These are phyloP conservation scores for Planococcus citri DNA, from an alignment of 1,140 invertebrate genomes.

Conservation along the genomic window DNA sequence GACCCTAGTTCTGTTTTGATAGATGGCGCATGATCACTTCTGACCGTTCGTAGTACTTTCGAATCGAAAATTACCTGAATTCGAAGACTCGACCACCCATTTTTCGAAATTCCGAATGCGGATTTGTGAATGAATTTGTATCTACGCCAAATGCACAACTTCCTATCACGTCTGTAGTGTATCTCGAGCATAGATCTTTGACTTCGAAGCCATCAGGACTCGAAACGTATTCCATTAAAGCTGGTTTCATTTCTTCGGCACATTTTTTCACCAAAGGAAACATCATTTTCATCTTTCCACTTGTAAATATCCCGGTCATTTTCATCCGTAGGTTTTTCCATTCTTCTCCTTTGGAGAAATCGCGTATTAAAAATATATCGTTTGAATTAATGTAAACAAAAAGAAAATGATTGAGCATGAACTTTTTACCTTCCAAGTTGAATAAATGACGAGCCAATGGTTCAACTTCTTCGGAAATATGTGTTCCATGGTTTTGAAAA, in stretches of 20 bases:
- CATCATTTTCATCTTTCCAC: conserved; percentile 24
- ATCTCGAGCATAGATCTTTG: conserved; percentile 37
- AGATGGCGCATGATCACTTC: too few species aligned
- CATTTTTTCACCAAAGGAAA: background rate
- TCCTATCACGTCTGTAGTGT: conserved; percentile 42
- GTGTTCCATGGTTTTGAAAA: conserved; percentile 37
- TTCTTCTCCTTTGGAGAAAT: background rate
- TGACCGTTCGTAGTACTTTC: too few species aligned
- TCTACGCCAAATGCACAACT: conserved; percentile 45
- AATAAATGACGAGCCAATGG: background rate
- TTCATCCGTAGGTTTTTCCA: background rate
- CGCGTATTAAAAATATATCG: too few species aligned
- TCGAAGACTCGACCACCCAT: conserved; percentile 3
- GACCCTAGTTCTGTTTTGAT: too few species aligned
- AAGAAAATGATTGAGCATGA: too few species aligned
- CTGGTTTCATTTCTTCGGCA: background rate
- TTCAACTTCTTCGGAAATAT: background rate
- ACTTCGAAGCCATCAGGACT: conserved; percentile 34
- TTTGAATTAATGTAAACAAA: too few species aligned
- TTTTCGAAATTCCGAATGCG: conserved; percentile 37
- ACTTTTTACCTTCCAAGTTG: background rate
- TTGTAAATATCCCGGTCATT: conserved; percentile 40
- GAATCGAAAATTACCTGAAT: conserved; percentile 15
- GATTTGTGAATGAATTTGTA: conserved; percentile 38
- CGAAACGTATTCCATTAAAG: background rate